Base-by-base conservation (phyloP, 2,888 invertebrate genomes). In the Selenia dentaria region DNA sequence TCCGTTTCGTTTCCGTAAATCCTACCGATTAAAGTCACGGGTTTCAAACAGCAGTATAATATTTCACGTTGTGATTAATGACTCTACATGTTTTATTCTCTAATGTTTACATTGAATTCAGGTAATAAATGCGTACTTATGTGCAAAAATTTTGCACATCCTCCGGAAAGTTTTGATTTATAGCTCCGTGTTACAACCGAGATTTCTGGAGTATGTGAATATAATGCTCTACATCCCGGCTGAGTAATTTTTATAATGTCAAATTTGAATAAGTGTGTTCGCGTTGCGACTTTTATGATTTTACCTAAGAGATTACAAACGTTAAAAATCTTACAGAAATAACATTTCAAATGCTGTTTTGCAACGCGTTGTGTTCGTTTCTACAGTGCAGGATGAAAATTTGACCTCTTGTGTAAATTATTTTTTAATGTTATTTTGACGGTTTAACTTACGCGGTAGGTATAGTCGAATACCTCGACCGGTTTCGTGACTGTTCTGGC, bases 221-320 rank as follows among this genome's bases (percentile, higher is more conserved):
- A 41, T 37, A 32, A 33, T 16, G 24, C 27, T 13, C 28, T 24
- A 33, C 33, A 25, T 34, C 33, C 26, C 16, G 22, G 11, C 8
- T 28, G 35, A 11, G 11, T 6, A 20, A 28, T 12, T 37, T 41
- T 41, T 41, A 41, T 47, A n/a, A n/a, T n/a, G n/a, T 26, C 36
- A 28, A 24, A 33, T 33, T 32, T 37, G 16, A 47, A 37, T 41
- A 41, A 29, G 39, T n/a, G n/a, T n/a, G n/a, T n/a, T n/a, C n/a
- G n/a, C 26, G 34, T 8, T 14, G 22, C 12, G 20, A 22, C 36
- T 36, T 29, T 47, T 32, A 41, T 32, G 32, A 40, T 40, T 12
- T 24, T 16, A 12, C 39, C 33, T 46, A 29, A 46, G 39, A 46
- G 29, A 46, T 35, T 46, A 8, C 26, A 31, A 33, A 31, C 46